Evolutionary conservation across 2,888 invertebrate genomes (phyloP), one percentile per base, ranked within the genome.

Genomic region (Gryllus longicercus): DNA sequence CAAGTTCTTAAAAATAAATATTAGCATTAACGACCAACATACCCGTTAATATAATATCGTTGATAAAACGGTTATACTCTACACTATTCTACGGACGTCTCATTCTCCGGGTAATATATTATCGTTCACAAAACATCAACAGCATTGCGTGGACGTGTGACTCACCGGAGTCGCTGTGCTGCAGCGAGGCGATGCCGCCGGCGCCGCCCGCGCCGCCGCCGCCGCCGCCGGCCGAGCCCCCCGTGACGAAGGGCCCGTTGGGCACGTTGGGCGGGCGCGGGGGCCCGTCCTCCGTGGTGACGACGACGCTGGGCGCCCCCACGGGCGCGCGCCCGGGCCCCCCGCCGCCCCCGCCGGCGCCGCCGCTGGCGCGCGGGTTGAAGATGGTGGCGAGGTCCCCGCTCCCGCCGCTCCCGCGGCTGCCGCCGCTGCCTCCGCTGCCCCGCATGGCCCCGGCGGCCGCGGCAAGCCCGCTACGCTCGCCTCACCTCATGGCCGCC

Each of bases 381-480:
- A 94, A 94, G 85, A 94, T 94, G 83, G 94, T 94, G 83, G 94
- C 92, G 88, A 94, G 91, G 87, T 94, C 94, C 84, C 92, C 92
- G 90, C 93, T 93, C 84, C 92, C 81, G 82, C 82, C 82, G 77
- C 74, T 79, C 51, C 38, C 23, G 79, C 77, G 12, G 74, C 80
- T 38, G 51, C 50, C 51, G 10, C 50, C 49, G 21, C 21, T 49
- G 51, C 51, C 51, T 18, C 21, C 50, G 23, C 51, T 21, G 78
- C 51, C 25, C 16, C 63, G 63, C 63, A 63, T 63, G 63, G 63
- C 63, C 16, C 14, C 63, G 3, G 3, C 63, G 38, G 5, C 21
- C 21, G 21, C 21, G 21, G 21, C 21, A 21, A 21, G 21, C 21
- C 21, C 21, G 21, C 21, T 8, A 1, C 38, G 38, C 38, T 38